Evolutionary conservation across 2,113 vertebrate genomes (phyloP), one percentile per base, ranked within the genome.

Genomic region (Lethenteron reissneri): DNA sequence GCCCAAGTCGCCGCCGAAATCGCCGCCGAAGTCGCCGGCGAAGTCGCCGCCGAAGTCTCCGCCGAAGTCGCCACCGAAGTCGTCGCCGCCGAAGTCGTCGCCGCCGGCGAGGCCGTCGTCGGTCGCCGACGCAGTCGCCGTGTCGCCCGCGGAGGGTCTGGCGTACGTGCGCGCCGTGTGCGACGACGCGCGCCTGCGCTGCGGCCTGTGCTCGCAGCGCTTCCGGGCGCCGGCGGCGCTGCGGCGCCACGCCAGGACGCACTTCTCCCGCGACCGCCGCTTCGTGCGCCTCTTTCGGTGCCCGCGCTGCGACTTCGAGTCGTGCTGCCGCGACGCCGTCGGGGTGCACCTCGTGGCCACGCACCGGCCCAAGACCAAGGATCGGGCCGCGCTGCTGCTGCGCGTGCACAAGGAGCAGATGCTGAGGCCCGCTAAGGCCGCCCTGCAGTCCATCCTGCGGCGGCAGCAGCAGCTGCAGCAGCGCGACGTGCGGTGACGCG

Each of bases 191-290:
- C 64, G 64, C 10, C 64, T 68, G n/a, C 10, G 64, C 8, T 68
- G 64, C 25, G n/a, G n/a, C 9, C 11, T 68, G 25, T 68, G 64
- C 64, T n/a, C 64, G 10, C 64, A 25, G n/a, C 64, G 64, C 8
- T 68, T 68, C 25, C n/a, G 64, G n/a, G 64, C 64, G n/a, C n/a
- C 64, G n/a, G 64, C n/a, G n/a, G n/a, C n/a, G 25, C 25, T 68
- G 25, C 9, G 25, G 25, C n/a, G 64, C n/a, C 64, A 68, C 25
- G 64, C 25, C 9, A n/a, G 64, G n/a, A 68, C 64, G 10, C 64
- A 68, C 64, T 68, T 68, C 25, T n/a, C 64, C n/a, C 64, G 64
- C 25, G 64, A 68, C 25, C n/a, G 64, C 64, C 64, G 64, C n/a
- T 68, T 25, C 9, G 64, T 68, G n/a, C 64, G 64, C 64, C 64